Base-by-base conservation (phyloP, 2,113 vertebrate species). In the Sardina pilchardus region DNA sequence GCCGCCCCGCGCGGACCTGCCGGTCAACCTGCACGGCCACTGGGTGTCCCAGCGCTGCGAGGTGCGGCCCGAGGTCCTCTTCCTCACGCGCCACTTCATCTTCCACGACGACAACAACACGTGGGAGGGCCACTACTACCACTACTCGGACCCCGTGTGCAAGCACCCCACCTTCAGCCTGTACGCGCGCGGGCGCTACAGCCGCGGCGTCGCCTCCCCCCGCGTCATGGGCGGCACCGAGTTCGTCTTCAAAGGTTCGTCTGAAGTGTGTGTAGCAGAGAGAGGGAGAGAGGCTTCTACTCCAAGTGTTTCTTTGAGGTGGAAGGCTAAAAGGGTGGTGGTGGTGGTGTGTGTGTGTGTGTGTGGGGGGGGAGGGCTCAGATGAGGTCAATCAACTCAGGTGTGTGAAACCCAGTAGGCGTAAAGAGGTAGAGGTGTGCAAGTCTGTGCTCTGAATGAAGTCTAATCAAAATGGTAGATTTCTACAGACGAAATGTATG, bases 41-140 rank as follows among this genome's bases (percentile, higher is more conserved):
- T 99, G 98, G 98, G 98, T 97, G 90, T 98, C 97, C 91, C 97
- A 97, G 92, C 97, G 96, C 85, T 99, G 98, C 0, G 98, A 99
- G 91, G 97, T 99, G 5, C 97, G 98, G 1, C 98, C 98, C 0
- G 98, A 97, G 88, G 98, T 98, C 30, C 97, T 99, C 88, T 99
- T 99, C 93, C 97, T 99, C 88, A 99, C 98, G 0, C 96, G 98
- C 6, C 97, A 99, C 92, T 99, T 99, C 92, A 92, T 97, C 92
- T 99, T 99, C 94, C 97, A 99, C 0, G 96, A 98, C 93, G 96
- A 97, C 92, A 98, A 98, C 91, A 96, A 97, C 93, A 98, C 97
- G 50, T 99, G 98, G 98, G 98, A 99, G 89, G 98, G 98, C 0
- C 96, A 97, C 92, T 99, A 99, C 93, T 97, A 97, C 92, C 98